phyloP scores from a whole-genome alignment of 2,797 vertebrate species.

The Ceryle rudis region DNA sequence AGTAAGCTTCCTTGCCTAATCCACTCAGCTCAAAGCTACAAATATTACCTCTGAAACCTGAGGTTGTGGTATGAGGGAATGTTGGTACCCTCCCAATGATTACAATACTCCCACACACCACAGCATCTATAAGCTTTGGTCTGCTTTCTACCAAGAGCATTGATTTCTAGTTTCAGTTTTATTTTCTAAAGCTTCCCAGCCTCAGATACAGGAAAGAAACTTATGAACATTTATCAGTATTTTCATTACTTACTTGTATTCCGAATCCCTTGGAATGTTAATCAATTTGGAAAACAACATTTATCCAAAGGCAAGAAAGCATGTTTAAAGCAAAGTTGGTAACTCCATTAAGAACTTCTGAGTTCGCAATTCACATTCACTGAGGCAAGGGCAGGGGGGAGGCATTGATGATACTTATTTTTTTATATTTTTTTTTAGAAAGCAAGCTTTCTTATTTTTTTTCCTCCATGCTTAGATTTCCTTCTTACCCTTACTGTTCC shows the following conservation, averaged over 20 bases:
- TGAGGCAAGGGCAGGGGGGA: background rate
- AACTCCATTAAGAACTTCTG: background rate
- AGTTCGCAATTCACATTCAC: background rate
- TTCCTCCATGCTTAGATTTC: background rate
- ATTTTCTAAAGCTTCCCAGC: background rate
- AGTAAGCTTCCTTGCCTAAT: background rate
- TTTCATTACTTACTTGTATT: background rate
- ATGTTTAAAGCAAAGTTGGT: background rate
- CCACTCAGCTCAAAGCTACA: background rate
- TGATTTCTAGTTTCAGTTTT: background rate
- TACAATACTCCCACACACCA: background rate
- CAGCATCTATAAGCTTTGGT: background rate
- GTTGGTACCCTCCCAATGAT: background rate
- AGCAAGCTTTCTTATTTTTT: background rate
- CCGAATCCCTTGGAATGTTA: background rate
- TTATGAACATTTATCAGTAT: fast-evolving
- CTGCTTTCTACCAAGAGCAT: background rate
- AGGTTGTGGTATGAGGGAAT: background rate
- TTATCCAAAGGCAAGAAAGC: background rate
- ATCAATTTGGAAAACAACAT: background rate
- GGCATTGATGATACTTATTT: no score
- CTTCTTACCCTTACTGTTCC: background rate
- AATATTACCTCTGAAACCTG: background rate
- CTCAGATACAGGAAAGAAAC: background rate
- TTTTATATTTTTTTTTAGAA: no score